A percentile compares a stretch with the other conserved stretches of the same genome.
phyloP scores from a whole-genome alignment of 2,888 invertebrate species.

The Yponomeuta plumbellus region DNA sequence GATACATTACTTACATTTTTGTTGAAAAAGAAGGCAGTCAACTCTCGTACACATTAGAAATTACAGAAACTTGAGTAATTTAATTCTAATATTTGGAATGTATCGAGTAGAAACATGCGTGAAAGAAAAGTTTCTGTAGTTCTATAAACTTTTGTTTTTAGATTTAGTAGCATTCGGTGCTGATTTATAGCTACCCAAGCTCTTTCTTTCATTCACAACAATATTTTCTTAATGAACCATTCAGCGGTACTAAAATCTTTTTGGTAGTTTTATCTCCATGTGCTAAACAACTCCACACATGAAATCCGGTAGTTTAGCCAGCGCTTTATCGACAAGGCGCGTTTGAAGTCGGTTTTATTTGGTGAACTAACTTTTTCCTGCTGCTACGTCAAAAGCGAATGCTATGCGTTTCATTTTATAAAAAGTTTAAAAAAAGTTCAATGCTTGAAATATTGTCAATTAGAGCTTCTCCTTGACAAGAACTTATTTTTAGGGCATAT shows the following conservation, averaged over 20 bases:
- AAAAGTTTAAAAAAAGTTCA: no score
- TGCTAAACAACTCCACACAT: constrained; percentile 1
- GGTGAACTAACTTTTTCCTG: background rate
- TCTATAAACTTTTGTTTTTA: background rate
- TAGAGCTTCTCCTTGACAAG: no score
- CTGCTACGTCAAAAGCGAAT: background rate
- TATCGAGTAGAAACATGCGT: no score
- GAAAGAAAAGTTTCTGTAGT: background rate
- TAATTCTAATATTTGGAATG: no score
- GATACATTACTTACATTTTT: no score
- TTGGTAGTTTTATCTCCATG: background rate
- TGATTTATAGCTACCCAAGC: background rate
- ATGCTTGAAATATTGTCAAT: no score
- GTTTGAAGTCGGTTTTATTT: background rate
- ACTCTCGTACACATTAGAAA: no score
- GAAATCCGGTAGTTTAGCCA: background rate
- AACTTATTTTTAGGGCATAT: no score
- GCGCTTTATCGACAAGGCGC: background rate
- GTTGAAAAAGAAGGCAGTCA: no score
- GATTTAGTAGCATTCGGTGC: background rate
- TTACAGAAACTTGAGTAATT: no score
- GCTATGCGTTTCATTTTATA: no score
- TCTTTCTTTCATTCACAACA: constrained; percentile 1
- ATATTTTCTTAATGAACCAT: constrained; percentile 1
- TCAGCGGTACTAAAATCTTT: background rate